A percentile compares a stretch with the other conserved stretches of the same genome.
phyloP scores from a whole-genome alignment of 1,140 invertebrate species.

The Venustaconcha ellipsiformis region DNA sequence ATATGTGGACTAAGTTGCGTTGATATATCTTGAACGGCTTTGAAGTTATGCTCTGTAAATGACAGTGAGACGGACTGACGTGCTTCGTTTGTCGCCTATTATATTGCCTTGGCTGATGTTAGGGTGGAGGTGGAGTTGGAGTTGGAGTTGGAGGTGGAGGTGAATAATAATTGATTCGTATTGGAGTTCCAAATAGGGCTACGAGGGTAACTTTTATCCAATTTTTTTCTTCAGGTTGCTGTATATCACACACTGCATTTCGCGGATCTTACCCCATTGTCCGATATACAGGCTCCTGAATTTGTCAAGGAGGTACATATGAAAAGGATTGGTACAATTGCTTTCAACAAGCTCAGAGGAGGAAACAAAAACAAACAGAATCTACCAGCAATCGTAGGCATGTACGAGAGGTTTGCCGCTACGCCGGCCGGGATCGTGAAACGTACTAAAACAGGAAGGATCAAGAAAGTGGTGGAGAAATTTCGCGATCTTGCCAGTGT shows the following conservation, averaged over 20 bases:
- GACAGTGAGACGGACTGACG: neutral
- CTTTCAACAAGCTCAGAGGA: slow-evolving; percentile 23
- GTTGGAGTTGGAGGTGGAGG: no score
- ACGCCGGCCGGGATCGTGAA: slow-evolving; percentile 9
- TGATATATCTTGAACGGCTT: no score
- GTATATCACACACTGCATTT: slow-evolving; percentile 47
- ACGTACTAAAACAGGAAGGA: neutral
- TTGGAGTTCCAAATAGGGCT: neutral
- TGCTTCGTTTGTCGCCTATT: neutral
- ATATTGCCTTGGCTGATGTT: no score
- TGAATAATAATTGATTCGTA: neutral
- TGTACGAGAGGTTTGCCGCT: slow-evolving; percentile 32
- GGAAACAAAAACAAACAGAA: slow-evolving; percentile 21
- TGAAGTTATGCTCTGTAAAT: no score
- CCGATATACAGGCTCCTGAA: slow-evolving; percentile 1
- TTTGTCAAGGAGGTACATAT: slow-evolving; percentile 29
- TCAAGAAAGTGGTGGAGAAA: slow-evolving; percentile 24
- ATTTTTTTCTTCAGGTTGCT: slow-evolving; percentile 30
- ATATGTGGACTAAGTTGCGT: no score
- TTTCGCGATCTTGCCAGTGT: neutral
- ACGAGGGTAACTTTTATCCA: neutral
- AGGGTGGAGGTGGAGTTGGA: no score
- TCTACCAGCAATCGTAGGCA: slow-evolving; percentile 24
- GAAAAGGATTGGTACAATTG: slow-evolving; percentile 22
- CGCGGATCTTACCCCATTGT: slow-evolving; percentile 35